Evolutionary conservation across 2,113 vertebrate species (phyloP).

Genomic region (Andinoacara biseriatus): DNA sequence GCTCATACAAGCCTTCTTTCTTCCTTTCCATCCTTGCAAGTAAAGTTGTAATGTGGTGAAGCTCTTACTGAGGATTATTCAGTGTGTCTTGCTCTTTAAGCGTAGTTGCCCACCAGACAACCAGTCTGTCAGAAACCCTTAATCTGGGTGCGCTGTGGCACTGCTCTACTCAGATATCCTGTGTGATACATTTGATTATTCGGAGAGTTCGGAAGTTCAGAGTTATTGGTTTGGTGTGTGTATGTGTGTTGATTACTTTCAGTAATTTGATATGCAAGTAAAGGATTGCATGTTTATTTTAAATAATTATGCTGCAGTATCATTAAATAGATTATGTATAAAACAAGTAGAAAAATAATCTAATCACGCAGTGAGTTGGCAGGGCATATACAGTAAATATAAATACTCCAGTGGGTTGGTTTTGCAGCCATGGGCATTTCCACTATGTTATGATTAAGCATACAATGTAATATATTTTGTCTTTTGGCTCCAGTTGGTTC

Average conservation of each 20-base stretch:
- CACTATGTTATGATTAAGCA: background rate
- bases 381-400: background rate
- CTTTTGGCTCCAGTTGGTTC: background rate
- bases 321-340: background rate
- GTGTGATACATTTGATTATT: slow-evolving; percentile 19
- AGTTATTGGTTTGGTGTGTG: background rate
- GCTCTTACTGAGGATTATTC: slow-evolving; percentile 20
- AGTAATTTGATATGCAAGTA: background rate
- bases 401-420: background rate
- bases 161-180: slow-evolving; percentile 5
- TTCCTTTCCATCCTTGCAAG: background rate
- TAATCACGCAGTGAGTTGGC: background rate
- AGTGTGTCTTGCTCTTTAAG: background rate
- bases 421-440: background rate
- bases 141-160: background rate
- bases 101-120: slow-evolving; percentile 27
- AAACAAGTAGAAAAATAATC: background rate
- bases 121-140: slow-evolving; percentile 18
- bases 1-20: background rate
- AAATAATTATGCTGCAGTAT: background rate
- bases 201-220: background rate
- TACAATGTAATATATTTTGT: background rate
- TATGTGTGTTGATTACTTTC: background rate
- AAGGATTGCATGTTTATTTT: background rate
- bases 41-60: slow-evolving; percentile 10